phyloP scores from a whole-genome alignment of 2,888 invertebrate genomes.

The Drosophila koepferae region DNA sequence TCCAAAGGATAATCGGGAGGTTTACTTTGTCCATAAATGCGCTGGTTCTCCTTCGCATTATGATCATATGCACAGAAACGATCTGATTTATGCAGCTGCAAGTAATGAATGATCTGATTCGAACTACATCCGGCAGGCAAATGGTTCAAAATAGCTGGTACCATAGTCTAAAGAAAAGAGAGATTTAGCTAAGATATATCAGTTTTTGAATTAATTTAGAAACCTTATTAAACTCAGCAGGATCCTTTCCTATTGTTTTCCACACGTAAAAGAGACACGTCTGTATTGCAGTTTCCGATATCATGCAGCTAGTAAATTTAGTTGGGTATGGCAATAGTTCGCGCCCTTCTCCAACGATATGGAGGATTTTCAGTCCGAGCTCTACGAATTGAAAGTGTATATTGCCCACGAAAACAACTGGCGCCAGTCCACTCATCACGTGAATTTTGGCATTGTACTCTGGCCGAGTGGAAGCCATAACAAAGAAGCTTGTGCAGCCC shows the following conservation, averaged over 20 bases:
- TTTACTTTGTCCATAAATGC: constrained; percentile 85
- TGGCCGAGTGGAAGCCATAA: constrained; percentile 85
- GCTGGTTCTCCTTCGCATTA: constrained; percentile 84
- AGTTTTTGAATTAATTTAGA: no score
- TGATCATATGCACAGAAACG: constrained; percentile 86
- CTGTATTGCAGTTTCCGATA: constrained; percentile 35
- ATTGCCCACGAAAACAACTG: constrained; percentile 85
- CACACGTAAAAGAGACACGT: constrained; percentile 84
- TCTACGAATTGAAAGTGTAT: constrained; percentile 74
- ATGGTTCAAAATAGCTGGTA: constrained; percentile 88
- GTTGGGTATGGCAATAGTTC: constrained; percentile 62
- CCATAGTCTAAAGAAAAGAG: constrained; percentile 85
- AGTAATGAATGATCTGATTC: constrained; percentile 86
- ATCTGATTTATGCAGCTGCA: constrained; percentile 84
- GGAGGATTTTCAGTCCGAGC: constrained; percentile 68
- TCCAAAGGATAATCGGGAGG: constrained; percentile 86
- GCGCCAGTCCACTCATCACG: constrained; percentile 86
- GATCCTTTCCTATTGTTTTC: constrained; percentile 85
- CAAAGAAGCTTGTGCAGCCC: constrained; percentile 86
- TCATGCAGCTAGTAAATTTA: constrained; percentile 45
- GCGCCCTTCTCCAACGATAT: constrained; percentile 12
- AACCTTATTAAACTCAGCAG: constrained; percentile 76
- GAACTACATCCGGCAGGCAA: constrained; percentile 87
- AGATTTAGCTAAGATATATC: neutral
- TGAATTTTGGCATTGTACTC: constrained; percentile 86